Evolutionary conservation across 2,113 vertebrate genomes (phyloP), one percentile per base, ranked within the genome.

Genomic region (Rhinopomastus cyanomelas): DNA sequence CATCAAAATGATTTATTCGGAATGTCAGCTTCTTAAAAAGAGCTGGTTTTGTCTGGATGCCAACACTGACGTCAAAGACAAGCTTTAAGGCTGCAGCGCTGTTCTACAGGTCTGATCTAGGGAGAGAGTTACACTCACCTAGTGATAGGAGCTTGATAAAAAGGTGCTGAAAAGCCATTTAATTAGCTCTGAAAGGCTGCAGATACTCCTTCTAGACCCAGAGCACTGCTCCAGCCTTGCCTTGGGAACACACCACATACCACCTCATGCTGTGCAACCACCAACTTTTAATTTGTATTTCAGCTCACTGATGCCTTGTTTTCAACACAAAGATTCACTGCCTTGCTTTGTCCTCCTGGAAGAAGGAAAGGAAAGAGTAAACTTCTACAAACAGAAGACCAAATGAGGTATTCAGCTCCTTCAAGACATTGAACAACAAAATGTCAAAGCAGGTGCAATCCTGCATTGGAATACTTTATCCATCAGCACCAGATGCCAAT

Each of bases 251-350:
- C 34, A 30, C 7, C 11, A 0, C 5, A 0, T 5, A 36, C 26
- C 30, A 16, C 8, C 9, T 37, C 9, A 14, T 4, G 26, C 34
- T 34, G 4, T 3, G 16, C 48, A 56, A 29, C 61, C 34, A 51
- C 4, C 0, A 0, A 19, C 39, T 34, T 46, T 25, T 27, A 6
- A 23, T 14, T 15, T 34, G 34, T 14, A 17, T 25, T 18, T 8
- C 69, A 55, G 21, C 16, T 55, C 29, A 2, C 3, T 34, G 34
- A 8, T 1, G 9, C 30, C 7, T 34, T 1, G 19, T 37, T 7
- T 55, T 8, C 69, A 56, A 3, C 30, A 11, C 6, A 2, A 67
- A 19, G 29, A n/a, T 6, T 36, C 53, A 46, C 52, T 9, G 39
- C 6, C 16, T 81, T 26, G 13, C 23, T 61, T 16, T 7, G 30